These are phyloP conservation scores for Cremastinae sp. DNA, from an alignment of 2,888 invertebrate genomes.

Conservation along the genomic window DNA sequence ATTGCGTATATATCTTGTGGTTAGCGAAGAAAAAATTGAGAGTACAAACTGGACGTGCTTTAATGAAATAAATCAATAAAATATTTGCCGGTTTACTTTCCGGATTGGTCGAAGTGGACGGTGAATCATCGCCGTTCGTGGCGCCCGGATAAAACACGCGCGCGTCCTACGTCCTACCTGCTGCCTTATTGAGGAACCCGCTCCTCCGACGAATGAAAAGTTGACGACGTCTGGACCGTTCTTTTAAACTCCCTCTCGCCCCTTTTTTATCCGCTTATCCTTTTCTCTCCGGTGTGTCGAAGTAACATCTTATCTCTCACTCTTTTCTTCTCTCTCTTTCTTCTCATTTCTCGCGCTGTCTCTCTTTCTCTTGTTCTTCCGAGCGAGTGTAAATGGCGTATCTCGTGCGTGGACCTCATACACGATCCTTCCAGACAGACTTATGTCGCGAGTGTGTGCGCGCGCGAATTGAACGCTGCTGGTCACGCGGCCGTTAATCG, in stretches of 20 bases:
- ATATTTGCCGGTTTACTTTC: slow-evolving; percentile 18
- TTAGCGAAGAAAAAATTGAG: too few species aligned
- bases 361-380: slow-evolving; percentile 9
- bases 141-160: slow-evolving; percentile 57
- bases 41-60: background rate
- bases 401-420: slow-evolving; percentile 58
- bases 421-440: slow-evolving; percentile 35
- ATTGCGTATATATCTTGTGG: too few species aligned
- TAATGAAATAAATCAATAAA: slow-evolving; percentile 1
- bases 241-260: slow-evolving; percentile 34
- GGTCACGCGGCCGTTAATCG: slow-evolving; percentile 53
- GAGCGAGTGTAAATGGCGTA: slow-evolving; percentile 57
- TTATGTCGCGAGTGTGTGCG: slow-evolving; percentile 15
- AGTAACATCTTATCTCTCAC: slow-evolving; percentile 38
- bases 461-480: slow-evolving; percentile 49
- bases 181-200: slow-evolving; percentile 78
- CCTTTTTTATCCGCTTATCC: slow-evolving; percentile 27
- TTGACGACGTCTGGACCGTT: slow-evolving; percentile 51
- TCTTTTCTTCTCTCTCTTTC: slow-evolving; percentile 30
- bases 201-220: slow-evolving; percentile 61
- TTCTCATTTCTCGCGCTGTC: slow-evolving; percentile 1
- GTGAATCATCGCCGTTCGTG: slow-evolving; percentile 73
- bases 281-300: slow-evolving; percentile 15
- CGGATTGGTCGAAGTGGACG: slow-evolving; percentile 42
- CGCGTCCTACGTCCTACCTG: slow-evolving; percentile 70